Base-by-base conservation (phyloP, 2,113 vertebrate species). In the Rostratula benghalensis region DNA sequence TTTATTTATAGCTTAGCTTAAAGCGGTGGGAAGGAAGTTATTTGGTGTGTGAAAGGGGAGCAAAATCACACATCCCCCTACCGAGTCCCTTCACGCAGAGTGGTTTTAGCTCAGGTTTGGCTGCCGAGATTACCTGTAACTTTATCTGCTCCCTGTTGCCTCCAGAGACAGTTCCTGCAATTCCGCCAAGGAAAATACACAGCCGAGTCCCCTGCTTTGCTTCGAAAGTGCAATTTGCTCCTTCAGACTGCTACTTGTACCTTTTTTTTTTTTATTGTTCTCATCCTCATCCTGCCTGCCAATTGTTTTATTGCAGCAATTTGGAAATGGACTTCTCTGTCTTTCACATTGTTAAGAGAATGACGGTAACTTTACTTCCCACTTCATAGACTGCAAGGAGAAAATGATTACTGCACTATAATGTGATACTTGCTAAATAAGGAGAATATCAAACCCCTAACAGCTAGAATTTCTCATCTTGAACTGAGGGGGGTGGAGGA, bases 271-370 rank as follows among this genome's bases (percentile, higher is more conserved):
- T 25, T 15, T 53, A 22, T 74, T 10, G 43, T 82, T 78, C 53
- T 68, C 30, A 23, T 37, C 24, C 53, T 84, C 60, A 9, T 16
- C 27, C 86, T 79, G 76, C 56, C 73, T 93, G 69, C 69, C 91
- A 69, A 21, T 84, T 60, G 65, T 28, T 84, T 91, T 91, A 85
- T 61, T 75, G 84, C 57, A 90, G 74, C 7, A 2, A 45, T 93
- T 94, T 93, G 70, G 65, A 83, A 87, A 81, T 37, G 13, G 56
- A 35, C 61, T 80, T 69, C 53, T 96, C 79, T 39, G 91, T 94
- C 83, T 73, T 68, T 53, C 78, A 41, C 51, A 24, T 50, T 92
- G 45, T 87, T 67, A 79, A 41, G 22, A 60, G 83, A 61, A 43
- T 27, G 64, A 75, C 35, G 76, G 46, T 41, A 75, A 63, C 94